A percentile compares a stretch with the other conserved stretches of the same genome.
Evolutionary conservation across 1,140 invertebrate species (phyloP).

Genomic region (Drosophila kepulauana): DNA sequence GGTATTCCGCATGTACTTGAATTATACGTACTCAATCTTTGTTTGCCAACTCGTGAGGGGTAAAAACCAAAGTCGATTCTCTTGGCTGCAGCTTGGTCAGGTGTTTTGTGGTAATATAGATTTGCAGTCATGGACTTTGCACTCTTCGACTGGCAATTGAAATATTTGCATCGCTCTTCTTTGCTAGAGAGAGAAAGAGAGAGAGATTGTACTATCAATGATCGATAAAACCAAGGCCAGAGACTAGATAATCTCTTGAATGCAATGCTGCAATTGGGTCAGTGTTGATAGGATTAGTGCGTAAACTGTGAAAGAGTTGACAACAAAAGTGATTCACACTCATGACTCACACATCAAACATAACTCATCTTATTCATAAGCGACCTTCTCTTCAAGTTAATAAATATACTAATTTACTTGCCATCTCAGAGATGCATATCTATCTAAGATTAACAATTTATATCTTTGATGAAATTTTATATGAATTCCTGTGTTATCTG

Average conservation of each 20-base stretch:
- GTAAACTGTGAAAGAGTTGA: slow-evolving; percentile 8
- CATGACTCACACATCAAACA: slow-evolving; percentile 1
- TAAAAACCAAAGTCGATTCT: not conserved
- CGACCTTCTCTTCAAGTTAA: slow-evolving; percentile 11
- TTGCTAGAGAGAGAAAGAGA: not conserved
- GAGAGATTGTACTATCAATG: not conserved
- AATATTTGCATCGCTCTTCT: slow-evolving; percentile 17
- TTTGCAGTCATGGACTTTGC: slow-evolving; percentile 16
- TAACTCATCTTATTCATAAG: not conserved
- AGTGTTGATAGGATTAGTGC: slow-evolving; percentile 29
- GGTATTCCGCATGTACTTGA: slow-evolving; percentile 76
- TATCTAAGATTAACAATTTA: not conserved
- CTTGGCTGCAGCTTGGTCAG: slow-evolving; percentile 2
- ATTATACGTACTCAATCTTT: slow-evolving; percentile 37
- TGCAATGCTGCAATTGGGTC: slow-evolving; percentile 30
- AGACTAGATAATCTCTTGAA: not conserved
- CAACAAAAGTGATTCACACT: slow-evolving; percentile 15
- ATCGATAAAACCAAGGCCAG: slow-evolving; percentile 15
- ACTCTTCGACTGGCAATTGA: slow-evolving; percentile 5
- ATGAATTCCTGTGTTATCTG: not conserved
- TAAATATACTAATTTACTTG: not conserved
- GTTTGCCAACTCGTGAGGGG: not conserved
- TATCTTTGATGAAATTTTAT: too few species aligned
- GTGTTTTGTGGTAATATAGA: slow-evolving; percentile 7
- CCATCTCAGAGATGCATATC: not conserved